These are phyloP conservation scores for Bradypodion pumilum DNA, from an alignment of 2,797 vertebrate genomes.

Conservation along the genomic window DNA sequence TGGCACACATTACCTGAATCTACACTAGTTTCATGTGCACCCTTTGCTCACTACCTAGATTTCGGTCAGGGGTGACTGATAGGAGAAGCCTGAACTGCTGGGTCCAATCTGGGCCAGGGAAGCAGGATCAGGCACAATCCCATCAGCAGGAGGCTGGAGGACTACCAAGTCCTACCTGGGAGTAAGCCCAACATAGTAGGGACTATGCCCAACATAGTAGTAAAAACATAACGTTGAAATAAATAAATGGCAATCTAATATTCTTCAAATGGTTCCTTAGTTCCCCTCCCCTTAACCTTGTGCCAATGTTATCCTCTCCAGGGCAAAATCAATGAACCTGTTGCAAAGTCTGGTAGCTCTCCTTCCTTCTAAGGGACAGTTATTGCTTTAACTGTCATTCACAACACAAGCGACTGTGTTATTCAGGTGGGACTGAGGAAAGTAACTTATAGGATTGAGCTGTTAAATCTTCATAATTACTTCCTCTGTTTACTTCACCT, in stretches of 20 bases:
- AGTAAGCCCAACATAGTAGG: no score
- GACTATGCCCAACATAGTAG: not conserved
- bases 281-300: not conserved
- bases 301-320: not conserved
- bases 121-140: no score
- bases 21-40: no score
- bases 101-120: no score
- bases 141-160: no score
- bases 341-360: not conserved
- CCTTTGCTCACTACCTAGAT: no score
- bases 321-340: not conserved
- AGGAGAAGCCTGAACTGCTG: no score
- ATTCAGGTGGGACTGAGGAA: not conserved
- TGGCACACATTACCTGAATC: no score
- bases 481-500: constrained; percentile 15
- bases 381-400: not conserved
- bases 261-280: not conserved
- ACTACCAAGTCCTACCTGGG: no score
- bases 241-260: not conserved
- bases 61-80: no score
- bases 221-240: not conserved
- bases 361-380: not conserved
- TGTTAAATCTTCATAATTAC: not conserved
- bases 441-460: not conserved
- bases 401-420: not conserved